Percentiles rank a stretch among this genome's conserved stretches.
Conservation (phyloP, 2,797 vertebrate species). For the Hoplostethus mediterraneus region DNA sequence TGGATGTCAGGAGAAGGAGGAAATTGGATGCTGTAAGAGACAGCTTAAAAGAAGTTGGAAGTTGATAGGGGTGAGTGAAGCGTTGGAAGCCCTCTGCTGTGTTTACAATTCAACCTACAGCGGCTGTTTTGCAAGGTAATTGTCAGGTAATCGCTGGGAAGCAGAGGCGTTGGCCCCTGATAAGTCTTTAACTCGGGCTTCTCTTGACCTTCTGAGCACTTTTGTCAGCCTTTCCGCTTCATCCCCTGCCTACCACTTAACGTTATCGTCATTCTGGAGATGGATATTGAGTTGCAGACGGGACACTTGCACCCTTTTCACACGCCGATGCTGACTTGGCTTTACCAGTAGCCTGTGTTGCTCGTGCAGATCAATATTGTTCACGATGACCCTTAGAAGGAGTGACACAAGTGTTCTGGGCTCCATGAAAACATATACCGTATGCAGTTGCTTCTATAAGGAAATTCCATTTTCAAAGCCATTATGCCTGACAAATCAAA, state of each 20-base stretch:
- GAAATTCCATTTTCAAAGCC: too few relatives aligned
- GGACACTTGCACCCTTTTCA: neutral
- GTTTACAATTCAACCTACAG: slow-evolving; percentile 6
- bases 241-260: neutral
- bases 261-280: neutral
- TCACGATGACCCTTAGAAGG: neutral
- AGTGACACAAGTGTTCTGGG: neutral
- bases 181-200: slow-evolving; percentile 9
- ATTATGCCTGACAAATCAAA: too few relatives aligned
- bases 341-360: neutral
- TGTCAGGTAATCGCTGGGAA: slow-evolving; percentile 15
- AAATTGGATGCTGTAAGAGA: neutral
- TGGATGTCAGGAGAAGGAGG: neutral
- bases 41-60: neutral
- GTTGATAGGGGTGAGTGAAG: neutral
- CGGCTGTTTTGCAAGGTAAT: neutral
- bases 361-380: neutral
- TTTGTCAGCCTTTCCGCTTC: neutral
- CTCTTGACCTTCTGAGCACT: neutral
- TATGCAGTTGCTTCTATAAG: too few relatives aligned
- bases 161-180: neutral
- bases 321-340: slow-evolving; percentile 4
- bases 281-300: neutral
- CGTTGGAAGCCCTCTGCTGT: neutral
- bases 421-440: neutral